Percentiles rank a stretch among this genome's conserved stretches.
phyloP scores from a whole-genome alignment of 2,797 vertebrate species.

The Crypturellus tataupa region DNA sequence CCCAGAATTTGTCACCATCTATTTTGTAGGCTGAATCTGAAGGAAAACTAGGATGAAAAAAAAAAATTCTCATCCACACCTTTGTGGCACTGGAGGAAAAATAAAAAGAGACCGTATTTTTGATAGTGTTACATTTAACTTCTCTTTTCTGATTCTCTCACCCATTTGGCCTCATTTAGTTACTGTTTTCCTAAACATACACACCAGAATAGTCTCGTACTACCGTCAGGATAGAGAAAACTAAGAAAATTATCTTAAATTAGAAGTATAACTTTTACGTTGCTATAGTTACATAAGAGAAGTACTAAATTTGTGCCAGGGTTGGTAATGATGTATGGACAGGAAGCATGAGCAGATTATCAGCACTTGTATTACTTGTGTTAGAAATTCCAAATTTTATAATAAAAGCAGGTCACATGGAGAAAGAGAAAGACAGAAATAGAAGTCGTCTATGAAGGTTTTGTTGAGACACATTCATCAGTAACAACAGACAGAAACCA shows the following conservation, averaged over 20 bases:
- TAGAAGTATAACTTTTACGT: neutral
- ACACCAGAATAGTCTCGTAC: neutral
- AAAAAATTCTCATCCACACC: neutral
- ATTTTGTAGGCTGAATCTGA: neutral
- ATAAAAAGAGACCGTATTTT: rapidly evolving
- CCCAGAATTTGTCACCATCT: neutral
- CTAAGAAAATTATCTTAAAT: neutral
- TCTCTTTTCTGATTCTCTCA: neutral
- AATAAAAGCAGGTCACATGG: neutral
- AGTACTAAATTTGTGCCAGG: neutral
- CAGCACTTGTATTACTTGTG: neutral
- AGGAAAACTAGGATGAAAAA: neutral
- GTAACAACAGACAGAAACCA: neutral
- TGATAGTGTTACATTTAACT: neutral
- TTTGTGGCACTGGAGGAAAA: neutral
- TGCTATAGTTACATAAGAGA: neutral
- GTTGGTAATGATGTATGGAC: neutral
- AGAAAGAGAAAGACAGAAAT: neutral
- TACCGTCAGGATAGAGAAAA: neutral
- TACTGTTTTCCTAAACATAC: neutral
- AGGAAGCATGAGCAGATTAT: rapidly evolving
- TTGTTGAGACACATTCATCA: neutral
- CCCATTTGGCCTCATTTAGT: neutral
- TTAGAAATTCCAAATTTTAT: neutral
- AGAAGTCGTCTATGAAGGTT: rapidly evolving